A percentile compares a stretch with the other conserved stretches of the same genome.
These are phyloP conservation scores for Dolichallabes microphthalmus DNA, from an alignment of 2,113 vertebrate species.

Conservation along the genomic window DNA sequence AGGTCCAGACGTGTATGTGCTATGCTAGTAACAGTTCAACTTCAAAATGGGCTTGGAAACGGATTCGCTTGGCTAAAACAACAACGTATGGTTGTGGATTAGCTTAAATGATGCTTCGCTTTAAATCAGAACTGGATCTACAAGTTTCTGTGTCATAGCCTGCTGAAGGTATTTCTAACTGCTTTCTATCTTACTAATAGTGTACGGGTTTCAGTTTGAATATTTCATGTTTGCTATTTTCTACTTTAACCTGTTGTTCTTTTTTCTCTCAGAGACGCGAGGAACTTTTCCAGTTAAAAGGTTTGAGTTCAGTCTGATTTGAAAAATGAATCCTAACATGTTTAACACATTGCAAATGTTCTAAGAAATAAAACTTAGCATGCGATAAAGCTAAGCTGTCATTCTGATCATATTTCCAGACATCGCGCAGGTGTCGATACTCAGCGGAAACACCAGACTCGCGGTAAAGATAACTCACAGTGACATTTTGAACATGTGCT, in stretches of 20 bases:
- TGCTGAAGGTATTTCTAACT: neutral
- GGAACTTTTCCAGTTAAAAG: neutral
- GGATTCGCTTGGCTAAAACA: neutral
- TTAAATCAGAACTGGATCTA: neutral
- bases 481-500: neutral
- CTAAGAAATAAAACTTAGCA: neutral
- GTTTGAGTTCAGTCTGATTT: neutral
- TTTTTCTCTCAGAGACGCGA: neutral
- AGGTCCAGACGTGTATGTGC: neutral
- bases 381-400: neutral
- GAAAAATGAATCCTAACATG: too few relatives aligned
- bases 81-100: neutral
- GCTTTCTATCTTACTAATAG: neutral
- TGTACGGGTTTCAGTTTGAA: neutral
- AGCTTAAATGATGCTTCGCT: neutral
- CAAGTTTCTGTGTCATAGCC: neutral
- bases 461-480: neutral
- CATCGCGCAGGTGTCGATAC: neutral
- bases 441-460: neutral
- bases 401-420: constrained; percentile 1
- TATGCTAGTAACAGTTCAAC: neutral
- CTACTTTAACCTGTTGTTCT: neutral
- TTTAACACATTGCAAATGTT: neutral
- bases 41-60: neutral
- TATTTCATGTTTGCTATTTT: too few relatives aligned